These are phyloP conservation scores for Neofelis nebulosa DNA, from an alignment of 2,113 vertebrate species.

Conservation along the genomic window DNA sequence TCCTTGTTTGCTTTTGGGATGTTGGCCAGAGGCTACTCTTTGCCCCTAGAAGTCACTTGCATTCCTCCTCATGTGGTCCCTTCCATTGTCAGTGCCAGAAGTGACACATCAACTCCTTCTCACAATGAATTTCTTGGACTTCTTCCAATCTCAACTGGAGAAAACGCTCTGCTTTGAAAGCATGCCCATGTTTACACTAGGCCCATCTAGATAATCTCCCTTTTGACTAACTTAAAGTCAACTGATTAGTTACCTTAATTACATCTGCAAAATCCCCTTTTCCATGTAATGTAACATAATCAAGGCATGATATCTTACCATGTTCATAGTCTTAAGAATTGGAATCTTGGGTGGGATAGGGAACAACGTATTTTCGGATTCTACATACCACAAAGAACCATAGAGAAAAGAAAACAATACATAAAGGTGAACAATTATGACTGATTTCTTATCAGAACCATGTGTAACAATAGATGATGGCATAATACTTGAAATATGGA, in stretches of 20 bases:
- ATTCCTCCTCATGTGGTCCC: background rate
- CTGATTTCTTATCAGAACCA: background rate
- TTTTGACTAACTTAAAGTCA: background rate
- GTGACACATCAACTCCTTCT: background rate
- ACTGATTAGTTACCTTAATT: background rate
- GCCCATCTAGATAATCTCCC: background rate
- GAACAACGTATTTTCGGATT: background rate
- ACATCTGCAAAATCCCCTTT: background rate
- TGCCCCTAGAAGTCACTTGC: background rate
- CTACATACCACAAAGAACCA: background rate
- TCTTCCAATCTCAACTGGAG: background rate
- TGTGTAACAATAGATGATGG: background rate
- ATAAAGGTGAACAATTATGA: background rate
- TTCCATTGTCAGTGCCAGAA: background rate
- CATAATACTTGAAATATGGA: background rate
- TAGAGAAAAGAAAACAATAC: background rate
- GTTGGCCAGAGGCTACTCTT: background rate
- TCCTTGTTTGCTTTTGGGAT: background rate
- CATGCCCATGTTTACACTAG: background rate
- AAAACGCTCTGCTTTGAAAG: background rate
- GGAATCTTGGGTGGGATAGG: background rate
- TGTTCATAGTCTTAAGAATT: background rate
- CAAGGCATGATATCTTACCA: background rate
- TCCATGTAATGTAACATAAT: background rate
- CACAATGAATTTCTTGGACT: background rate